Base-by-base conservation (phyloP, 2,888 invertebrate genomes). In the Rapana venosa region DNA sequence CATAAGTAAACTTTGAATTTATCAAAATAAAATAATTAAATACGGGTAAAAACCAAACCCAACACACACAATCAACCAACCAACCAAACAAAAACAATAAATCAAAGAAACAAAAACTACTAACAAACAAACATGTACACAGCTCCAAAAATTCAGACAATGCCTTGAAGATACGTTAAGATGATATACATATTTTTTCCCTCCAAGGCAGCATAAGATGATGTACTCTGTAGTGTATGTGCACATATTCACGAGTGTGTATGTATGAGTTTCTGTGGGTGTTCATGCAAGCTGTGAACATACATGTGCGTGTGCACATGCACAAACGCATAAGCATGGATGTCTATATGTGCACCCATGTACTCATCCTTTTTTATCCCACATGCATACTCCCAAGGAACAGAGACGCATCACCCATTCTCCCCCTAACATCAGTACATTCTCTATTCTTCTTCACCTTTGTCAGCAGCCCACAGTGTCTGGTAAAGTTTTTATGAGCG, bases 401-500 rank as follows among this genome's bases (percentile, higher is more conserved):
- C 15, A 20, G 15, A 32, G 77, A 79, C 30, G 26, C n/a, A n/a
- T 13, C 74, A n/a, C 11, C 32, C 32, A 15, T 74, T 22, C n/a
- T 74, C n/a, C 35, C 79, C 81, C 81, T 20, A 36, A 83, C 36
- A 22, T 22, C 47, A 22, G 47, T 30, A 26, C 81, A 47, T 83
- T 11, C 26, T 36, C 26, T 15, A 22, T 47, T 83, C 81, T 11
- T 8, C 81, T 0, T 83, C 13, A 26, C 13, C 36, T 30, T 47
- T 1, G 47, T 83, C 77, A 83, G 81, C 36, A 83, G 81, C 81
- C 81, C 81, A 83, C 47, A 83, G 86, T 58, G 66, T 17, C 86
- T n/a, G 35, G 86, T 35, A 30, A 8, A 83, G 79, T 22, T 2
- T 58, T 5, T 58, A 47, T 58, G 66, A 86, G 86, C 86, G 61